These are phyloP conservation scores for Seira ritae DNA, from an alignment of 2,888 invertebrate species.

Conservation along the genomic window DNA sequence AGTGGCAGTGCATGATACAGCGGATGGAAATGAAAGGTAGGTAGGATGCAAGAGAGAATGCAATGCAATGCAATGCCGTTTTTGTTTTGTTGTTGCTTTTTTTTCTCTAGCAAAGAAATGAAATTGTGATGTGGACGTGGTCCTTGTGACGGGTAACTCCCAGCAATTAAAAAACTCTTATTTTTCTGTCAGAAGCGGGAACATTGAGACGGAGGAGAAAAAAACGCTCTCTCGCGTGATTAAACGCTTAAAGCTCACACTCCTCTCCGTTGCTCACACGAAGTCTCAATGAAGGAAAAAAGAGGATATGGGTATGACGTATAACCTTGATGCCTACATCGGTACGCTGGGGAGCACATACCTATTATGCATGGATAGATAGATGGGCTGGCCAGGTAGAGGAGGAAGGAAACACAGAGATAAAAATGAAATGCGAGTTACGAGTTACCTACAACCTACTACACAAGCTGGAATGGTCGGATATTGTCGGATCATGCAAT, in stretches of 20 bases:
- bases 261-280: neutral
- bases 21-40: neutral
- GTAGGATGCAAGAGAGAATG: neutral
- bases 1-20: neutral
- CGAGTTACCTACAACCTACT: too few species aligned
- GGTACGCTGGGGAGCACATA: neutral
- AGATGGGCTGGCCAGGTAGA: conserved; percentile 10
- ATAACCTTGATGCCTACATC: neutral
- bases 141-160: conserved; percentile 69
- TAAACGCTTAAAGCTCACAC: conserved; percentile 29
- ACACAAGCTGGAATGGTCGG: conserved; percentile 33
- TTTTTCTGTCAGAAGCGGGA: conserved; percentile 65
- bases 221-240: conserved; percentile 48
- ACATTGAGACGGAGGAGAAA: conserved; percentile 28
- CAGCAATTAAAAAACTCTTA: conserved; percentile 71
- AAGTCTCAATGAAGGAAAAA: neutral
- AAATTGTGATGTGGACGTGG: conserved; percentile 46
- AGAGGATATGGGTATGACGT: neutral
- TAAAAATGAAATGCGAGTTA: neutral
- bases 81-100: neutral
- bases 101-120: too few species aligned
- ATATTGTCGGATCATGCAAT: conserved; percentile 32
- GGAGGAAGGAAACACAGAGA: conserved; percentile 1
- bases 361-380: neutral
- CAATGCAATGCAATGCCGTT: neutral